These are phyloP conservation scores for Myiopsitta monachus DNA, from an alignment of 2,113 vertebrate species.

Conservation along the genomic window DNA sequence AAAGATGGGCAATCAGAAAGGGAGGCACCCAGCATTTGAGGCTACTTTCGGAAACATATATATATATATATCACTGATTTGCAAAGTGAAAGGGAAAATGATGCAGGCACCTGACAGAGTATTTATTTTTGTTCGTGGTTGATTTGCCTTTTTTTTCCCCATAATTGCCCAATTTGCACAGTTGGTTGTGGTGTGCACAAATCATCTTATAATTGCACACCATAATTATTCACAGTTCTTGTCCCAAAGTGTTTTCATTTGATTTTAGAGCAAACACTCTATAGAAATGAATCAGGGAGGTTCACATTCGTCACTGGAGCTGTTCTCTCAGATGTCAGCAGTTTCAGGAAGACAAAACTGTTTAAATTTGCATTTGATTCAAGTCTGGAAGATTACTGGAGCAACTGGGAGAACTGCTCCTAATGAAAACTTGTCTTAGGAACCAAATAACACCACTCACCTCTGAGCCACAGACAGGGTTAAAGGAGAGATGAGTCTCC, in stretches of 20 bases:
- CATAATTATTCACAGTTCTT: slow-evolving; percentile 59
- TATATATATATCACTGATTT: neutral
- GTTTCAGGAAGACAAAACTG: slow-evolving; percentile 36
- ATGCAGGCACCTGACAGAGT: slow-evolving; percentile 46
- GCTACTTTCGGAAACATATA: slow-evolving; percentile 46
- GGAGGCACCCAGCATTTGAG: neutral
- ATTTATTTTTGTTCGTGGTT: slow-evolving; percentile 54
- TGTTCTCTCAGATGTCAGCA: slow-evolving; percentile 41
- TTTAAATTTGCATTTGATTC: slow-evolving; percentile 34
- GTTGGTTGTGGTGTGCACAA: slow-evolving; percentile 55
- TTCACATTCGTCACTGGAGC: slow-evolving; percentile 10
- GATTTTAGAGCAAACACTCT: slow-evolving; percentile 53
- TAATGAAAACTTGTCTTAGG: neutral
- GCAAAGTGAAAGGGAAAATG: slow-evolving; percentile 51
- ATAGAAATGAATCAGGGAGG: slow-evolving; percentile 25
- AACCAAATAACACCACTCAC: neutral
- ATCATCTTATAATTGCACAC: slow-evolving; percentile 49
- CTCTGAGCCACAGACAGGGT: neutral
- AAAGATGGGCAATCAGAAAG: slow-evolving; percentile 31
- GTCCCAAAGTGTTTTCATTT: slow-evolving; percentile 58
- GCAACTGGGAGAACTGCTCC: neutral
- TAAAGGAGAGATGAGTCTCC: neutral
- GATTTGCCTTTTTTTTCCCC: slow-evolving; percentile 26
- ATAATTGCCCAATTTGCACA: slow-evolving; percentile 58
- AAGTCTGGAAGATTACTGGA: slow-evolving; percentile 44